Evolutionary conservation across 1,140 invertebrate genomes (phyloP), one percentile per base, ranked within the genome.

Genomic region (Samia ricini): DNA sequence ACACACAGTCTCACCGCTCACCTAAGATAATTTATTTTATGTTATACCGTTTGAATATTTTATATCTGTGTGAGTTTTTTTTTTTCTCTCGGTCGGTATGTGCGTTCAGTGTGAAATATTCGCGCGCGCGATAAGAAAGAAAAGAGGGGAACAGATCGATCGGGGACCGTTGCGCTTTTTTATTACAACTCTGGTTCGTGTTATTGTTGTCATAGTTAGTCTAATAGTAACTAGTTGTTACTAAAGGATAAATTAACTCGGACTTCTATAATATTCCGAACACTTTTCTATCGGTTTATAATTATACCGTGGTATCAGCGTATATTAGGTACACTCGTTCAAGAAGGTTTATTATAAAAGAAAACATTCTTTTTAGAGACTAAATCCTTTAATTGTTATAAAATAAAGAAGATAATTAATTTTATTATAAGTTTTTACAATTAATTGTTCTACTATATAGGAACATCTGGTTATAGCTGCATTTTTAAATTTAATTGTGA

Each of bases 1-100:
- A 65, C 86, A 84, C 85, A 86, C 83, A 80, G 61, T 69, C 73
- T 67, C 76, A 72, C n/a, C 61, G 61, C 79, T 75, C 84, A 89
- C 86, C 86, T 89, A 89, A 89, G 86, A 89, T 89, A 89, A 89
- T 89, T 89, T 89, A 89, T 89, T 89, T 89, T 89, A 89, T 87
- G 82, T 88, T 89, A 89, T 85, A 88, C 79, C 85, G 83, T 89
- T 88, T 89, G 86, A 89, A 89, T 89, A 88, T 89, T 89, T 89
- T 89, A 89, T 89, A 88, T 89, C 79, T 89, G 86, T 89, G 86
- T 88, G 85, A 86, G 86, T 89, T 89, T 89, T 88, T 89, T n/a
- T n/a, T n/a, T n/a, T n/a, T n/a, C n/a, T n/a, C n/a, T 89, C 74
- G 74, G 69, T 77, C 74, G 77, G 77, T 79, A 79, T 77, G n/a